Percentiles rank a stretch among this genome's conserved stretches.
Conservation (phyloP, 2,113 vertebrate genomes). For the Ptychochromis oligacanthus region DNA sequence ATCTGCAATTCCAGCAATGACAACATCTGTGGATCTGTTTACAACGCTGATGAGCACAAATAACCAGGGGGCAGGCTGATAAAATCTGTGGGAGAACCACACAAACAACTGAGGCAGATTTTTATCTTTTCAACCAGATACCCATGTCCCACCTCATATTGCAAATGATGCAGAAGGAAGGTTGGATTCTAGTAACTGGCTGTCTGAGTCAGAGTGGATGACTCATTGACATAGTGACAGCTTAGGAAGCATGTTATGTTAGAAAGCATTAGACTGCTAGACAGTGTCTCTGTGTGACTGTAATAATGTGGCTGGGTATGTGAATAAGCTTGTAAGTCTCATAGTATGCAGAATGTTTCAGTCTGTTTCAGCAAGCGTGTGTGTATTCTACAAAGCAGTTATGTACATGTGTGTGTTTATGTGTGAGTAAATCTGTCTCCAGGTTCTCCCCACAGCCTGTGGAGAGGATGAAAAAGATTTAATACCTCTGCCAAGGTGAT, state of each 20-base stretch:
- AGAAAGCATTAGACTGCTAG: conserved; percentile 50
- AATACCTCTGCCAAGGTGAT: conserved; percentile 75
- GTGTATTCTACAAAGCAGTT: conserved; percentile 18
- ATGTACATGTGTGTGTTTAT: not conserved
- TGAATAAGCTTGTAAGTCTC: conserved; percentile 21
- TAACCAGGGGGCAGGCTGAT: conserved; percentile 1
- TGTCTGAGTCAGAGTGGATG: conserved; percentile 50
- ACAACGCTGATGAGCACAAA: conserved; percentile 7
- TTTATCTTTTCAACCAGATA: not conserved
- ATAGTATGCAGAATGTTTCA: conserved; percentile 38
- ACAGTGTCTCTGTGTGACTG: conserved; percentile 25
- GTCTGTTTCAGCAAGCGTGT: conserved; percentile 37
- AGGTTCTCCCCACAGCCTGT: conserved; percentile 52
- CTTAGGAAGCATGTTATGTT: conserved; percentile 49
- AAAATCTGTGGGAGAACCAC: conserved; percentile 3
- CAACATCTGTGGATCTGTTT: conserved; percentile 4
- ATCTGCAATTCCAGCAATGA: not conserved
- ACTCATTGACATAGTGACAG: conserved; percentile 61
- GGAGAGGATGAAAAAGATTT: conserved; percentile 74
- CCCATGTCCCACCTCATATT: not conserved
- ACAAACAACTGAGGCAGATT: not conserved
- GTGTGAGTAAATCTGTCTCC: conserved; percentile 50
- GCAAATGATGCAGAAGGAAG: conserved; percentile 14
- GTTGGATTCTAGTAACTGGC: conserved; percentile 5
- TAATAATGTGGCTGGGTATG: conserved; percentile 31